Conservation (phyloP, 2,888 invertebrate species). For the Trichopoda pennipes region DNA sequence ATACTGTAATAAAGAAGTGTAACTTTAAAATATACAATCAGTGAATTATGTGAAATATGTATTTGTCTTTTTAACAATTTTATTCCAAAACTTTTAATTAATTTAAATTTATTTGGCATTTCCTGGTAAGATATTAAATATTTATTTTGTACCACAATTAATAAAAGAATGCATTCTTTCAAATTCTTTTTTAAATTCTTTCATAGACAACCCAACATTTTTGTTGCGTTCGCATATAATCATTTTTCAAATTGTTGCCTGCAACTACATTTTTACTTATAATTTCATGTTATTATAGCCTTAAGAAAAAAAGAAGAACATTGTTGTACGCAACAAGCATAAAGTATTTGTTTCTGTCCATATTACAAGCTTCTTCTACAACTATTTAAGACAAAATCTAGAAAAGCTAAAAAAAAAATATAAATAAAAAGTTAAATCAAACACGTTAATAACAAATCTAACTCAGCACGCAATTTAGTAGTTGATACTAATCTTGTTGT, state of each 20-base stretch:
- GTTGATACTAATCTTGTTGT: slow-evolving; percentile 54
- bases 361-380: slow-evolving; percentile 47
- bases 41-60: too few relatives aligned
- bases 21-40: too few relatives aligned
- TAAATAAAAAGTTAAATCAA: slow-evolving; percentile 29
- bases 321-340: slow-evolving; percentile 55
- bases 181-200: slow-evolving; percentile 4
- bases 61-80: too few relatives aligned
- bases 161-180: neutral
- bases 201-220: neutral
- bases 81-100: too few relatives aligned
- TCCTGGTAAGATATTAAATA: too few relatives aligned
- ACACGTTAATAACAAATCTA: slow-evolving; percentile 61
- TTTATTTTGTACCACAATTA: neutral
- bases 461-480: slow-evolving; percentile 63
- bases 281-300: neutral
- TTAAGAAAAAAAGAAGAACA: slow-evolving; percentile 8
- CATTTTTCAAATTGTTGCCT: slow-evolving; percentile 13
- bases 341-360: slow-evolving; percentile 56
- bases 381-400: slow-evolving; percentile 2
- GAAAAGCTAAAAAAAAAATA: too few relatives aligned
- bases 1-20: too few relatives aligned
- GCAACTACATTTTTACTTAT: slow-evolving; percentile 2
- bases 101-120: too few relatives aligned
- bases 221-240: slow-evolving; percentile 4